phyloP scores from a whole-genome alignment of 2,113 vertebrate species.

The Hiodon tergisus region DNA sequence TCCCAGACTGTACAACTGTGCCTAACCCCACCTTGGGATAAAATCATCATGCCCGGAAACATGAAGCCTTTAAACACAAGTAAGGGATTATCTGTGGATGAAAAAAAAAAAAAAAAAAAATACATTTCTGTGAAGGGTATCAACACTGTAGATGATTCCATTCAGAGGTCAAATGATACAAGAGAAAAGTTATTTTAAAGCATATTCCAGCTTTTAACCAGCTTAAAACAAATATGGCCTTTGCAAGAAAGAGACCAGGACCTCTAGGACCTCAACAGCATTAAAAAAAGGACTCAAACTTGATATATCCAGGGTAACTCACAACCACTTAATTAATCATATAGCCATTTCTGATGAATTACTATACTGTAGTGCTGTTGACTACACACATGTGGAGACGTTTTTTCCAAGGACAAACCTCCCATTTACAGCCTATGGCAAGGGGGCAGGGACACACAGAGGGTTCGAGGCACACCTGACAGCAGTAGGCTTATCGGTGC shows the following conservation, averaged over 20 bases:
- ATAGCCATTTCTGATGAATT: background rate
- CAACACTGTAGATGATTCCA: background rate
- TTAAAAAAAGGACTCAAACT: background rate
- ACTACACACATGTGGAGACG: too few species aligned
- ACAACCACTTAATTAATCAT: slow-evolving; percentile 21
- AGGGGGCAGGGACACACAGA: too few species aligned
- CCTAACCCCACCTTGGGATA: background rate
- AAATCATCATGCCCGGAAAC: background rate
- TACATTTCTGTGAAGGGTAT: background rate
- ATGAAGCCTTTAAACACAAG: background rate
- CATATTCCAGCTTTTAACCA: background rate
- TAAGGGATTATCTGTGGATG: background rate
- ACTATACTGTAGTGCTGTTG: too few species aligned
- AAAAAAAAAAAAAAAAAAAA: background rate
- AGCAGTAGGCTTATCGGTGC: too few species aligned
- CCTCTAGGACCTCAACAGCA: background rate
- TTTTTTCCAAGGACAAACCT: too few species aligned
- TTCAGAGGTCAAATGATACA: background rate
- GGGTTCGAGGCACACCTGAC: too few species aligned
- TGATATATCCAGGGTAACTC: slow-evolving; percentile 11
- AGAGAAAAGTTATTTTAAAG: background rate
- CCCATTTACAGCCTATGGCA: too few species aligned
- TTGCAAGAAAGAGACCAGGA: too few species aligned
- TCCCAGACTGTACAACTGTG: too few species aligned
- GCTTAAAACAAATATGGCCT: too few species aligned